phyloP scores from a whole-genome alignment of 2,888 invertebrate genomes.

The Lepetodrilus schrolli region DNA sequence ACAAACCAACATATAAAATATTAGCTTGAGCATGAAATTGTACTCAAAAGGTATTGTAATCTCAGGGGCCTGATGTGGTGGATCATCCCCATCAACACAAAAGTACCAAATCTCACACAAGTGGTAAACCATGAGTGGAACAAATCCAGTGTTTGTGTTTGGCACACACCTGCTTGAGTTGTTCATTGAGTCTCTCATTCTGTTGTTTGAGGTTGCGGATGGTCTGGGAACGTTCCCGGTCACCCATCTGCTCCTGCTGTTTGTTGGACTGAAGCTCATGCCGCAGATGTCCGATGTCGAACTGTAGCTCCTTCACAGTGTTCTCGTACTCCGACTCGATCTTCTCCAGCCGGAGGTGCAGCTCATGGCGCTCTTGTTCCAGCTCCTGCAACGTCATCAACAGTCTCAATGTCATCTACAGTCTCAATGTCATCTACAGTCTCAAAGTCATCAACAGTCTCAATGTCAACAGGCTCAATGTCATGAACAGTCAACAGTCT shows the following conservation, averaged over 20 bases:
- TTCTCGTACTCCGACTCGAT: conserved; percentile 92
- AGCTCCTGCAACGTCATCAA: conserved; percentile 89
- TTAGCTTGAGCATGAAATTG: no score
- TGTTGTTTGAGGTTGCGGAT: conserved; percentile 90
- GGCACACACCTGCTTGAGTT: conserved; percentile 84
- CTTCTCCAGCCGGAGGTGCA: conserved; percentile 88
- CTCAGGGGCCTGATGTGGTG: no score
- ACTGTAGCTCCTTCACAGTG: conserved; percentile 88
- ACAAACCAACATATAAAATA: no score
- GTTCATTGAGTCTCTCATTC: conserved; percentile 88
- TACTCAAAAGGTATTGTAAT: no score
- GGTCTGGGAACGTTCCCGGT: conserved; percentile 52
- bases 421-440: no score
- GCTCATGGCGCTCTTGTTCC: conserved; percentile 93
- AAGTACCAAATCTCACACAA: no score
- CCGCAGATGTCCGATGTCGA: conserved; percentile 88
- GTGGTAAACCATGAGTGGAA: no score
- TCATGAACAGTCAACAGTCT: no score
- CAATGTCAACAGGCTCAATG: no score
- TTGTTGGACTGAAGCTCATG: conserved; percentile 82
- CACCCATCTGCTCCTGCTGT: conserved; percentile 53
- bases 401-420: no score
- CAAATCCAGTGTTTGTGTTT: background rate
- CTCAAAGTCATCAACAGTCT: no score
- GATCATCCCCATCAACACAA: no score